A percentile compares a stretch with the other conserved stretches of the same genome.
These are phyloP conservation scores for Timandra comae DNA, from an alignment of 2,888 invertebrate species.

Conservation along the genomic window DNA sequence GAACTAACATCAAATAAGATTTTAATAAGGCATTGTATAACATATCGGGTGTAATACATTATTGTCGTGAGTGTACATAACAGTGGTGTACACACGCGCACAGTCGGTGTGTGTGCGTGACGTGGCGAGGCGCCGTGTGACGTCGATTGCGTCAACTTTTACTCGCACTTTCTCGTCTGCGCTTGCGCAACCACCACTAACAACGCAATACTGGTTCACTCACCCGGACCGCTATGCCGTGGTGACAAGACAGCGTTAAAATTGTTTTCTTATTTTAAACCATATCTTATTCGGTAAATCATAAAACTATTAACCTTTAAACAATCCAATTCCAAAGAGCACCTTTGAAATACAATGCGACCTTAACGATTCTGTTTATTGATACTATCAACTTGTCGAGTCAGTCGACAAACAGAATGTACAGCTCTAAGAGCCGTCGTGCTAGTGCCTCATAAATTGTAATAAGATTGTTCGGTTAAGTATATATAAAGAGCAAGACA, in stretches of 20 bases:
- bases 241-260: conserved; percentile 41
- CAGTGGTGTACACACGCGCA: conserved; percentile 21
- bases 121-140: conserved; percentile 45
- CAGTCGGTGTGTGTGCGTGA: conserved; percentile 34
- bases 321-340: neutral
- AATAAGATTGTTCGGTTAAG: conserved; percentile 18
- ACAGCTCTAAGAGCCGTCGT: conserved; percentile 12
- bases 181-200: conserved; percentile 62
- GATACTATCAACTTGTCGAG: no score
- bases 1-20: no score
- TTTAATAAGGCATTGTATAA: conserved; percentile 58
- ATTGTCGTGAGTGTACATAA: conserved; percentile 55
- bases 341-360: conserved; percentile 13
- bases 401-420: conserved; percentile 23
- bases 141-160: conserved; percentile 75
- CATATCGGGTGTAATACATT: conserved; percentile 48
- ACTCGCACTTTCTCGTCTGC: conserved; percentile 73
- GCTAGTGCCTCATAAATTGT: conserved; percentile 15
- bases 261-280: conserved; percentile 35
- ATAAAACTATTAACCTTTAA: no score
- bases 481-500: conserved; percentile 19
- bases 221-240: conserved; percentile 31
- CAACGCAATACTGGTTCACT: conserved; percentile 61
- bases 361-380: conserved; percentile 22
- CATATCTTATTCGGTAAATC: no score